These are phyloP conservation scores for Agrochola litura DNA, from an alignment of 2,888 invertebrate genomes.

Conservation along the genomic window DNA sequence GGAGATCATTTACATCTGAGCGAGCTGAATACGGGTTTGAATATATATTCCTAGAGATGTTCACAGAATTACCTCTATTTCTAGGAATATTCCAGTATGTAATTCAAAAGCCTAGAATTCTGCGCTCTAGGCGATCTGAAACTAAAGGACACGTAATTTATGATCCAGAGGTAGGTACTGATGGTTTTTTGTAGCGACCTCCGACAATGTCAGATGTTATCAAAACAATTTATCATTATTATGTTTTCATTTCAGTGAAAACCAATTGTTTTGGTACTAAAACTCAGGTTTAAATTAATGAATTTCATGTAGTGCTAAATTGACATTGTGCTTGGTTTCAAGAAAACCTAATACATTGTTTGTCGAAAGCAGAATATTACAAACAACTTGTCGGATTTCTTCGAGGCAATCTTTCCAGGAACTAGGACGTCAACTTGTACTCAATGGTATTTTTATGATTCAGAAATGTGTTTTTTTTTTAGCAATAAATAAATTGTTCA, in stretches of 20 bases:
- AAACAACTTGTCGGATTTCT: background rate
- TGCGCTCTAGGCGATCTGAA: slow-evolving; percentile 1
- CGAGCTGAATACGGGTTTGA: background rate
- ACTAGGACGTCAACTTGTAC: background rate
- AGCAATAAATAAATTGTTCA: background rate
- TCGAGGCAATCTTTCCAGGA: background rate
- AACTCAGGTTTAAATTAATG: slow-evolving; percentile 12
- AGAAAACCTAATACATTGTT: background rate
- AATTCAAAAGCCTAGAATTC: background rate
- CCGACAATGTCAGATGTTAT: slow-evolving; percentile 23
- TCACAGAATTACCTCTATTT: background rate
- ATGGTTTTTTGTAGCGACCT: slow-evolving; percentile 18
- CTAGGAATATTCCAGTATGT: background rate
- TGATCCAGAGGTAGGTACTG: slow-evolving; percentile 10
- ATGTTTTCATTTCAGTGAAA: slow-evolving; percentile 3
- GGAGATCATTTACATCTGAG: background rate
- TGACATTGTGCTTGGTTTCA: background rate
- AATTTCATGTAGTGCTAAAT: slow-evolving; percentile 3
- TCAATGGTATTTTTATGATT: background rate
- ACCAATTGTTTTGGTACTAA: slow-evolving; percentile 13
- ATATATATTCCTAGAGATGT: background rate
- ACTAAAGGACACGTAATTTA: slow-evolving; percentile 16
- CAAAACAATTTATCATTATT: slow-evolving; percentile 20
- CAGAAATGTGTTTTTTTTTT: background rate
- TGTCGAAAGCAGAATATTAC: background rate